A percentile compares a stretch with the other conserved stretches of the same genome.
Conservation (phyloP, 2,797 vertebrate genomes). For the Esox masquinongy region DNA sequence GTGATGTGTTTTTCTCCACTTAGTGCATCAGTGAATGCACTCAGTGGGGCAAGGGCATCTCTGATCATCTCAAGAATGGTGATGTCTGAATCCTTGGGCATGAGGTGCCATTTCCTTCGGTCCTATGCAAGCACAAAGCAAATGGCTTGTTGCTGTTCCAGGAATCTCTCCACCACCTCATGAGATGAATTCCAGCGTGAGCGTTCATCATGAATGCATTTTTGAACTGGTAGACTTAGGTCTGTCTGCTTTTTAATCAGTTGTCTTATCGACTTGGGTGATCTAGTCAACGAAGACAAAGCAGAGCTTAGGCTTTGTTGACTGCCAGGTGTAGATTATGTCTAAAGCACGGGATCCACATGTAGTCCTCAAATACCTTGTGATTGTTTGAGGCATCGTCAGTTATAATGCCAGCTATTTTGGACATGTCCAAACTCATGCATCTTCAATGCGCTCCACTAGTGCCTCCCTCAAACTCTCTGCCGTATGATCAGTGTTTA, state of each 20-base stretch:
- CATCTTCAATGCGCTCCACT: neutral
- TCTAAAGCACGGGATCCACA: conserved; percentile 25
- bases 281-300: conserved; percentile 10
- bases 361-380: conserved; percentile 24
- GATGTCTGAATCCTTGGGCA: conserved; percentile 23
- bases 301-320: conserved; percentile 9
- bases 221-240: neutral
- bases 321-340: conserved; percentile 24
- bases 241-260: conserved; percentile 1
- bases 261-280: neutral
- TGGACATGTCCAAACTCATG: too few species aligned
- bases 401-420: too few species aligned
- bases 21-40: conserved; percentile 27
- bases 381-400: conserved; percentile 26
- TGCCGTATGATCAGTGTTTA: neutral
- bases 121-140: too few species aligned
- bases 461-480: conserved; percentile 9
- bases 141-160: too few species aligned
- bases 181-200: conserved; percentile 17
- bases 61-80: conserved; percentile 17
- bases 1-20: conserved; percentile 28
- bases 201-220: conserved; percentile 9
- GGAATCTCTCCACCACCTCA: conserved; percentile 19
- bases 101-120: conserved; percentile 9
- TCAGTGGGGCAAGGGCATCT: conserved; percentile 11